Base-by-base conservation (phyloP, 2,888 invertebrate species). In the Volucella bombylans region DNA sequence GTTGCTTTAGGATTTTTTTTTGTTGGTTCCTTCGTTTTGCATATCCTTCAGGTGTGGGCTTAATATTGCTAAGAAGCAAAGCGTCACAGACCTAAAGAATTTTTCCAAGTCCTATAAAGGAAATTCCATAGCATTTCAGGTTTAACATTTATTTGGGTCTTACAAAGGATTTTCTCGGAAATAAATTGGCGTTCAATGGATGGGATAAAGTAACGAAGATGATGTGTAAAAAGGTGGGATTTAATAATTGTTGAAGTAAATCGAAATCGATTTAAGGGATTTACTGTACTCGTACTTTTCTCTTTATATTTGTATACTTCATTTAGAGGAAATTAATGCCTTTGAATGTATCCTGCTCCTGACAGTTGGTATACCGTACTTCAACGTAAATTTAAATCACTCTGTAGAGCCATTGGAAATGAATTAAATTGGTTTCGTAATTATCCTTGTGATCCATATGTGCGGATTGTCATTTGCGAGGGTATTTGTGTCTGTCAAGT, bases 321-420 rank as follows among this genome's bases (percentile, higher is more conserved):
- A 59, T 39, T 39, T 57, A n/a, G 59, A 73, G 79, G 79, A 80
- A 80, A 80, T 80, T 67, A 80, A 79, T 79, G 67, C 72, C 43
- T 65, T 72, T 65, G 57, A 52, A 72, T 41, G 31, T 31, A 80
- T 80, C 69, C 79, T 80, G 73, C 6, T 4, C 31, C 31, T 31
- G 31, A 31, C 41, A 12, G 2, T 54, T 31, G 12, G 67, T 54
- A 54, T 80, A 47, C 79, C 9, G 72, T 73, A 62, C 15, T 62
- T 73, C 73, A 50, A 15, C 43, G 50, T 47, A 43, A 43, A 47
- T 10, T 49, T 9, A 49, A 74, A 65, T 50, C 59, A 41, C 50
- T 52, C 61, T 61, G 45, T 54, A 50, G 18, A 45, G 52, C 61
- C 67, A 67, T 12, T 45, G 50, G 18, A 68, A 45, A 61, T 39